These are phyloP conservation scores for Agrilus cyanescens DNA, from an alignment of 2,888 invertebrate species.

Conservation along the genomic window DNA sequence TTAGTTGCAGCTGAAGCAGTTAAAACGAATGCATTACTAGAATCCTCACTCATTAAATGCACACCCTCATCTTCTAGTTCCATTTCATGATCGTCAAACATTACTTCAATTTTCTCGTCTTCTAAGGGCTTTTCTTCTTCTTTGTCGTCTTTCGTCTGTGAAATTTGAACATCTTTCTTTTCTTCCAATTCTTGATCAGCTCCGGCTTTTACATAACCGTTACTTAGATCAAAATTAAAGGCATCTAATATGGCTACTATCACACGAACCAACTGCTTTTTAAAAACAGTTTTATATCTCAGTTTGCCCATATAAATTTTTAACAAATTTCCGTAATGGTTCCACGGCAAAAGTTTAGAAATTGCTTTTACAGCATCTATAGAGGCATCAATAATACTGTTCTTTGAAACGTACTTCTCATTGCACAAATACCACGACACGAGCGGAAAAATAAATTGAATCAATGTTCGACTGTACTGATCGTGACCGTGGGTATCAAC, in stretches of 20 bases:
- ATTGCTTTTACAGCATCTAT: slow-evolving; percentile 69
- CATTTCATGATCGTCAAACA: slow-evolving; percentile 24
- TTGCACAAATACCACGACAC: slow-evolving; percentile 69
- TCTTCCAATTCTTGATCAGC: slow-evolving; percentile 20
- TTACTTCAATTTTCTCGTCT: slow-evolving; percentile 33
- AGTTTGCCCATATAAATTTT: slow-evolving; percentile 71
- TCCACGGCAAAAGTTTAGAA: slow-evolving; percentile 76
- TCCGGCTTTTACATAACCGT: slow-evolving; percentile 33
- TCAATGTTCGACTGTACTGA: slow-evolving; percentile 46
- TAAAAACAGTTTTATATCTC: slow-evolving; percentile 57
- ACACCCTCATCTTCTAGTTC: slow-evolving; percentile 18
- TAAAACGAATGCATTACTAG: slow-evolving; percentile 32
- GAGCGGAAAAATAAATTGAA: slow-evolving; percentile 77
- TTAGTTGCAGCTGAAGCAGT: slow-evolving; percentile 56
- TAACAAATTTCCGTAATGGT: slow-evolving; percentile 72
- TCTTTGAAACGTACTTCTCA: slow-evolving; percentile 63
- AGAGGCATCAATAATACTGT: slow-evolving; percentile 72
- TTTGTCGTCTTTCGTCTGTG: slow-evolving; percentile 19
- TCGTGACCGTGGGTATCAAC: slow-evolving; percentile 47
- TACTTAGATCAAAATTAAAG: slow-evolving; percentile 82
- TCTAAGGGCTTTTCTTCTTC: slow-evolving; percentile 22
- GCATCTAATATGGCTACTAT: slow-evolving; percentile 72
- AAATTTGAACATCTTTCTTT: slow-evolving; percentile 19
- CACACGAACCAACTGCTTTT: slow-evolving; percentile 71
- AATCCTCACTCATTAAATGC: slow-evolving; percentile 12